These are phyloP conservation scores for Setophaga petechia DNA, from an alignment of 2,113 vertebrate species.

Conservation along the genomic window DNA sequence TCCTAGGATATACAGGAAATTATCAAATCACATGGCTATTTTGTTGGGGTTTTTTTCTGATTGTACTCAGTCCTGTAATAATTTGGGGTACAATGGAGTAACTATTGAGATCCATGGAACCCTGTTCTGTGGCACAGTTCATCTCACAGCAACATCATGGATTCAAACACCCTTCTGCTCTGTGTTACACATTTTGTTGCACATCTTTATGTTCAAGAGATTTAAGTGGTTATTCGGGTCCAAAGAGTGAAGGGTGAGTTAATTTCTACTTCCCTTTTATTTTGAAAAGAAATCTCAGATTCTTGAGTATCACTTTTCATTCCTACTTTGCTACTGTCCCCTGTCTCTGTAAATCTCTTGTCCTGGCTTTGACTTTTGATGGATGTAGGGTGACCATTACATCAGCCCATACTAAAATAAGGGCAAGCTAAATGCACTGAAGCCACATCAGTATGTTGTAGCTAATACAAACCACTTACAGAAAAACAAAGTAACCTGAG, in stretches of 20 bases:
- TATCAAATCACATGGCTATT: not conserved
- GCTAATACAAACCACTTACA: constrained; percentile 13
- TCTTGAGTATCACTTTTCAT: not conserved
- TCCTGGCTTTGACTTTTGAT: not conserved
- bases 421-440: not conserved
- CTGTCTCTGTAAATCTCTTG: not conserved
- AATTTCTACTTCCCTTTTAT: not conserved
- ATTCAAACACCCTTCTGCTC: not conserved
- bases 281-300: not conserved
- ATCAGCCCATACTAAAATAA: not conserved
- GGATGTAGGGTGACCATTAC: not conserved
- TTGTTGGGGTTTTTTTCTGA: not conserved
- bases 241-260: not conserved
- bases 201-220: not conserved
- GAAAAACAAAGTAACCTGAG: constrained; percentile 37
- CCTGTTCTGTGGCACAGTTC: not conserved
- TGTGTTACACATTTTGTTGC: not conserved
- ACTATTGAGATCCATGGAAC: not conserved
- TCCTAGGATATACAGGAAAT: not conserved
- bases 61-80: not conserved
- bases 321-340: not conserved
- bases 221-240: not conserved
- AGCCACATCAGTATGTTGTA: not conserved
- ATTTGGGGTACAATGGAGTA: not conserved
- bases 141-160: not conserved